These are phyloP conservation scores for Psammodynastes pulverulentus DNA, from an alignment of 2,113 vertebrate species.

Conservation along the genomic window DNA sequence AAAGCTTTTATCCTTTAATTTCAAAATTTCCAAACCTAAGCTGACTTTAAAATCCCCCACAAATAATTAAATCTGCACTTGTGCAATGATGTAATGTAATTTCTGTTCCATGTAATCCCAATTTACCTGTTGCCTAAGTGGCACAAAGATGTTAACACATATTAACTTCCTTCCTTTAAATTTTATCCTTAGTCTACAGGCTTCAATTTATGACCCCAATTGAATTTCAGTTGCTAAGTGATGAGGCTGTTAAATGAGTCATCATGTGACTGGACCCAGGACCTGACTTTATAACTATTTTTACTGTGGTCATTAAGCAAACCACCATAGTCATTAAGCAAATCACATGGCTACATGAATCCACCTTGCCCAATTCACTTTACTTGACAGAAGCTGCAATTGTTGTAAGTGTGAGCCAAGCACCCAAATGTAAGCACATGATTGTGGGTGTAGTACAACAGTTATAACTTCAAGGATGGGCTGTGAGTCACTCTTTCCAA, in stretches of 20 bases:
- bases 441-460: background rate
- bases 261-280: background rate
- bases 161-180: background rate
- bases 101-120: background rate
- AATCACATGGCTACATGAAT: background rate
- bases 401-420: background rate
- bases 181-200: background rate
- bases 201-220: background rate
- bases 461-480: background rate
- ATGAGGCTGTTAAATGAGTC: background rate
- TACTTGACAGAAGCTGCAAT: background rate
- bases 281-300: background rate
- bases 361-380: background rate
- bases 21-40: background rate
- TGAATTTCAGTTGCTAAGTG: background rate
- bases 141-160: background rate
- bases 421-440: background rate
- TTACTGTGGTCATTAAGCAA: background rate
- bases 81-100: background rate
- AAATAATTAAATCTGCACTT: background rate
- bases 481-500: background rate
- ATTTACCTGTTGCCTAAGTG: background rate
- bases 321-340: background rate
- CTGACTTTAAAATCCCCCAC: background rate
- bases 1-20: background rate